phyloP scores from a whole-genome alignment of 1,140 invertebrate species.

The Cepaea nemoralis region DNA sequence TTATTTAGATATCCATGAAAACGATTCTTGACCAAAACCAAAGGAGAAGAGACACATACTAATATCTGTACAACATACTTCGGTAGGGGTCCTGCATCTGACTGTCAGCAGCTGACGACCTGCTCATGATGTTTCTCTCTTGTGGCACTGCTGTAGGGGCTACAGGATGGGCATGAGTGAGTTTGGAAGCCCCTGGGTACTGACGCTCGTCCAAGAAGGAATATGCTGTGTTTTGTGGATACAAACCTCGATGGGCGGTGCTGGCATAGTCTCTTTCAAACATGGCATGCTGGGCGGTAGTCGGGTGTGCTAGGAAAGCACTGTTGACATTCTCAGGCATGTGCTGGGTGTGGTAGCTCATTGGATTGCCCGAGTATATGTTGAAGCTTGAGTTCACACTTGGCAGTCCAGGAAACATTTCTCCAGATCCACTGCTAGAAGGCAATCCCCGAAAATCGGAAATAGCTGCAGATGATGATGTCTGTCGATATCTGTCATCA shows the following conservation, averaged over 20 bases:
- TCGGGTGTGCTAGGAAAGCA: conserved; percentile 62
- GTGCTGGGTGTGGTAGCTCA: conserved; percentile 63
- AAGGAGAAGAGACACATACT: not conserved
- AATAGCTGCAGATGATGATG: conserved; percentile 52
- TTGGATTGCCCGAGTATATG: conserved; percentile 61
- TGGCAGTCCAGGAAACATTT: conserved; percentile 62
- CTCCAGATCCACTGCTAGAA: conserved; percentile 54
- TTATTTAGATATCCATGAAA: too few relatives aligned
- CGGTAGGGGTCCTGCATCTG: conserved; percentile 69
- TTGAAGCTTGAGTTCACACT: conserved; percentile 65
- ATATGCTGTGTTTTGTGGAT: conserved; percentile 61
- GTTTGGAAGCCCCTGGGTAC: conserved; percentile 57
- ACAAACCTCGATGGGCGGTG: conserved; percentile 55
- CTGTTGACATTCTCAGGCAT: conserved; percentile 63
- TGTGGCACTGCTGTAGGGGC: conserved; percentile 52
- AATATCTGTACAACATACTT: conserved; percentile 65
- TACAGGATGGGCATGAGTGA: conserved; percentile 55
- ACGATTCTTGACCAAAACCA: too few relatives aligned
- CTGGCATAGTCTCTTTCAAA: conserved; percentile 62
- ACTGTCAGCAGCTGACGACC: conserved; percentile 50
- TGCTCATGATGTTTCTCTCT: conserved; percentile 60
- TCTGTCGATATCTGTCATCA: conserved; percentile 65
- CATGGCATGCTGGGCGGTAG: conserved; percentile 63
- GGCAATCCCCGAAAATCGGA: conserved; percentile 63
- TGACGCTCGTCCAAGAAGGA: conserved; percentile 63